Conservation (phyloP, 2,797 vertebrate genomes). For the Gallinago solitaria region DNA sequence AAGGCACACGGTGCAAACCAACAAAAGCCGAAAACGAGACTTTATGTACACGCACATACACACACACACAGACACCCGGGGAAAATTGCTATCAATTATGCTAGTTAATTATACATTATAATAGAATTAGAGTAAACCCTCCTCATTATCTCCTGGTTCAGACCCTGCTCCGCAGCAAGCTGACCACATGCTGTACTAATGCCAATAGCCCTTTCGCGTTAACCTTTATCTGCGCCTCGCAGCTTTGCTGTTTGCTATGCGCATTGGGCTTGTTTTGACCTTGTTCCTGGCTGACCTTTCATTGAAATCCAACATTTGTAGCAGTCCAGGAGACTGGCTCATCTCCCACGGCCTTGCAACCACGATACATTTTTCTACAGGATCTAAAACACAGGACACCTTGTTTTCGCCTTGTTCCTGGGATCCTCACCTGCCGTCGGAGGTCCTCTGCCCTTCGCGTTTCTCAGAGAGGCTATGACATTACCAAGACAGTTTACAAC, state of each 20-base stretch:
- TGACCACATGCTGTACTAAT: constrained; percentile 40
- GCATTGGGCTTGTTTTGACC: background rate
- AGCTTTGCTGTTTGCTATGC: background rate
- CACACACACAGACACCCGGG: constrained; percentile 5
- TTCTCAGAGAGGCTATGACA: constrained; percentile 45
- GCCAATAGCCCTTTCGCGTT: constrained; percentile 23
- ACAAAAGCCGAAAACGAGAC: constrained; percentile 54
- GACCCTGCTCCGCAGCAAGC: constrained; percentile 1
- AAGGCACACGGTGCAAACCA: background rate
- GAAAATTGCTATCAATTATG: constrained; percentile 67
- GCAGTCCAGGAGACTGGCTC: constrained; percentile 46
- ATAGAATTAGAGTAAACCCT: constrained; percentile 58
- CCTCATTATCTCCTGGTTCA: constrained; percentile 30
- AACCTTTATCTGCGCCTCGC: constrained; percentile 29
- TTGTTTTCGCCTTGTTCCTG: background rate
- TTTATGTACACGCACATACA: background rate
- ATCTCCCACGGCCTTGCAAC: constrained; percentile 15
- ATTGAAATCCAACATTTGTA: constrained; percentile 32
- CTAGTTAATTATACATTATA: constrained; percentile 66
- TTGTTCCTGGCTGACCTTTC: constrained; percentile 31
- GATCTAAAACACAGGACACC: background rate
- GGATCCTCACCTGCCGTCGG: background rate
- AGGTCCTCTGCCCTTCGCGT: background rate
- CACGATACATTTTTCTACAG: background rate
- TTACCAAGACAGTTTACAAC: constrained; percentile 34